Evolutionary conservation across 2,113 vertebrate species (phyloP), one percentile per base, ranked within the genome.

Genomic region (Callocephalon fimbriatum): DNA sequence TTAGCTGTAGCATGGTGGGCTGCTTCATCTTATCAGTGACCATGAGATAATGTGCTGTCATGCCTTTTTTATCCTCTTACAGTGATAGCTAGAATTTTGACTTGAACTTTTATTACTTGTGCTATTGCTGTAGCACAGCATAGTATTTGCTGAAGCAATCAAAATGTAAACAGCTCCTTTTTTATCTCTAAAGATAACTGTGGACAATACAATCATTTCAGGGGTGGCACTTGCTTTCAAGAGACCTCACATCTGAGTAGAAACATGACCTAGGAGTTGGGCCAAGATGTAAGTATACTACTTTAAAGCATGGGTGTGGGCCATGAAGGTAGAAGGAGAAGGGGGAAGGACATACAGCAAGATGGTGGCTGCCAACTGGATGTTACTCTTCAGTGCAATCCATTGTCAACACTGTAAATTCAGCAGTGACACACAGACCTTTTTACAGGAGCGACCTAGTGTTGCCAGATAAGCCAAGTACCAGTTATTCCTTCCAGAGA

Each of bases 101-200:
- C 65, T 84, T 84, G 53, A 91, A 88, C 45, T 96, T 89, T 77
- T 79, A 53, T 88, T 71, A 88, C 45, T 50, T 25, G 35, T 72
- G 40, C 48, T 86, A 80, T 19, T 92, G 63, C 58, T 67, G 31
- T 62, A 86, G 50, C 70, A 80, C 32, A 86, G 65, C 45, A 86
- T 44, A 81, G 51, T 78, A 84, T 86, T 75, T 90, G 84, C 44
- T 61, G 47, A 84, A 85, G 80, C 48, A 88, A 90, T 83, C 80
- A 90, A 96, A 96, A 93, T 54, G 61, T 92, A 90, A 94, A 40
- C 67, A 93, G 50, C 15, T 90, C 25, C 45, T 77, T 91, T 79
- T 92, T 82, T 78, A 78, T 62, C 1, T 2, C 68, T 92, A 53
- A 90, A 95, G 38, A 65, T 78, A 92, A 92, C 42, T 32, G 9